Evolutionary conservation across 23 tunicate genomes (phyloP).

Genomic region (Phallusia fumigata): DNA sequence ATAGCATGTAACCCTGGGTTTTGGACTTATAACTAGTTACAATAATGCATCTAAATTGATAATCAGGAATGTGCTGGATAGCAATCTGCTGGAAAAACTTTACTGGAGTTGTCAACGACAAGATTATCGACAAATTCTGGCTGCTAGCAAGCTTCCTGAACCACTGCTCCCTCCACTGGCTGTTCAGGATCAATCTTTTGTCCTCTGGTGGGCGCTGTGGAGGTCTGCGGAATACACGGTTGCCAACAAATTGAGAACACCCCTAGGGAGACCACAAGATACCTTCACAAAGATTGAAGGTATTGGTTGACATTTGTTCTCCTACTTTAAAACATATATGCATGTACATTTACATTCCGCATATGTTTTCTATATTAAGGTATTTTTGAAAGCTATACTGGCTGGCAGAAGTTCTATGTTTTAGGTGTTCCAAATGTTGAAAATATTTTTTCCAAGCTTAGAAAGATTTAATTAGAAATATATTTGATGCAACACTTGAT

Average conservation of each 20-base stretch:
- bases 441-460: no score
- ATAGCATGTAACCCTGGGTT: no score
- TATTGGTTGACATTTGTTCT: constrained; percentile 12
- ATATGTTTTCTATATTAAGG: no score
- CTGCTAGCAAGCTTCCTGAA: background rate
- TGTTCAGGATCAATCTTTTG: constrained; percentile 36
- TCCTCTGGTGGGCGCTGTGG: constrained; percentile 84
- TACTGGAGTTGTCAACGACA: constrained; percentile 79
- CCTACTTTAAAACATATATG: background rate
- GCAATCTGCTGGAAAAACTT: constrained; percentile 46
- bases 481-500: no score
- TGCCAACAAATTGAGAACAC: constrained; percentile 78
- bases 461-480: no score
- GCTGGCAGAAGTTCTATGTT: no score
- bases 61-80: background rate
- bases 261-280: constrained; percentile 77
- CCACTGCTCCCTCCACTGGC: constrained; percentile 19
- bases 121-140: constrained; percentile 2
- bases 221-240: constrained; percentile 80
- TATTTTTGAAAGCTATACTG: no score
- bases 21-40: background rate
- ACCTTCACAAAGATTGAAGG: constrained; percentile 92
- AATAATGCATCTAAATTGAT: background rate
- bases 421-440: no score
- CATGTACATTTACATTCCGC: no score